phyloP scores from a whole-genome alignment of 2,113 vertebrate genomes.

The Lynx canadensis region DNA sequence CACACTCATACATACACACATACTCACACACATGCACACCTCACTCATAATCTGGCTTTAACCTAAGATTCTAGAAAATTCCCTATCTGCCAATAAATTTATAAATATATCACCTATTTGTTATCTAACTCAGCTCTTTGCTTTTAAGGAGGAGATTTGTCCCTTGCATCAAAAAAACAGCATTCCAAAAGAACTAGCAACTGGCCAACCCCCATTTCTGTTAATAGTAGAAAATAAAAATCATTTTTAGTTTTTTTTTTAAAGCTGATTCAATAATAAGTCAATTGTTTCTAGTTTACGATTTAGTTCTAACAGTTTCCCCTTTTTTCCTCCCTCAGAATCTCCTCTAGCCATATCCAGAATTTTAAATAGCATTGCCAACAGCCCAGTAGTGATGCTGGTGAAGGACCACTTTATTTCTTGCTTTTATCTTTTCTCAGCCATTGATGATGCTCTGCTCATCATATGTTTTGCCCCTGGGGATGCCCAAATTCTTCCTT shows the following conservation, averaged over 20 bases:
- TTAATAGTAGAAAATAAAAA: not conserved
- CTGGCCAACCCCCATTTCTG: not conserved
- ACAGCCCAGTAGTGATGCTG: not conserved
- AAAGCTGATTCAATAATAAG: not conserved
- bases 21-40: not conserved
- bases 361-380: not conserved
- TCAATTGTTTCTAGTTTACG: not conserved
- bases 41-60: conserved; percentile 3
- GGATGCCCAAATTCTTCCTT: not conserved
- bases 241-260: not conserved
- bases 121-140: not conserved
- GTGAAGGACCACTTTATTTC: not conserved
- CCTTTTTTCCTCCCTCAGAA: not conserved
- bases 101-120: not conserved
- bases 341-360: not conserved
- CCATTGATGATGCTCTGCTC: not conserved
- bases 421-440: not conserved
- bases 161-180: not conserved
- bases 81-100: not conserved
- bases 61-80: not conserved
- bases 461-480: not conserved
- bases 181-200: not conserved
- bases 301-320: not conserved
- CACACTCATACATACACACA: not conserved
- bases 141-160: not conserved